Conservation (phyloP, 1,140 invertebrate genomes). For the Pectinophora gossypiella region DNA sequence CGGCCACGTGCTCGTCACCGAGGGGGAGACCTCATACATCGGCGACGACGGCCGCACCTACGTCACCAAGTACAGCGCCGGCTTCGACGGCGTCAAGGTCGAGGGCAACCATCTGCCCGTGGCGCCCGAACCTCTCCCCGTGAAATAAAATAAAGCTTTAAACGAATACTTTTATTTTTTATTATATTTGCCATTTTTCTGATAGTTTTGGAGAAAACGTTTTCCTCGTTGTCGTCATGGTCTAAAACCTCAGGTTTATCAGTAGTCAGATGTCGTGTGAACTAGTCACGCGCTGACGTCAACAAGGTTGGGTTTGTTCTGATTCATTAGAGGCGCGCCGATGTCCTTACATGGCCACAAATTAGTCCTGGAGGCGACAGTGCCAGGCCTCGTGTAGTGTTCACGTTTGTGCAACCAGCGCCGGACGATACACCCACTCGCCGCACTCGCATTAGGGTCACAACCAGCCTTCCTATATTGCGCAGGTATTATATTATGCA, state of each 20-base stretch:
- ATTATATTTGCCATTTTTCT: neutral
- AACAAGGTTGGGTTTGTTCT: neutral
- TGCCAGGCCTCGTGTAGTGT: neutral
- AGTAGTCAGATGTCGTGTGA: neutral
- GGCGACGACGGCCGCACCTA: constrained; percentile 50
- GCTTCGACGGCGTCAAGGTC: constrained; percentile 47
- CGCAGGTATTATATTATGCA: constrained; percentile 2
- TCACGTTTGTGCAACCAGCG: constrained; percentile 8
- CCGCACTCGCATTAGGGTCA: constrained; percentile 17
- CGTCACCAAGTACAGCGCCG: constrained; percentile 54
- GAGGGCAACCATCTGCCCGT: constrained; percentile 27
- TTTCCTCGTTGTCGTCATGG: too few species aligned
- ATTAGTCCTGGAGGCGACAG: constrained; percentile 22
- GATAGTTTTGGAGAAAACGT: too few species aligned
- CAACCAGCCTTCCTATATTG: constrained; percentile 8
- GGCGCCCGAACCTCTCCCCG: constrained; percentile 7
- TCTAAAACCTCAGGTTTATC: neutral
- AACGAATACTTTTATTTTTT: neutral
- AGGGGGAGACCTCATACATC: constrained; percentile 48
- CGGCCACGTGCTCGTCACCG: constrained; percentile 43
- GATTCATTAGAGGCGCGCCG: constrained; percentile 17
- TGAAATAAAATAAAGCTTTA: too few species aligned
- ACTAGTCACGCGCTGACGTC: constrained; percentile 1
- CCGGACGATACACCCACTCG: constrained; percentile 9
- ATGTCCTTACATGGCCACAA: constrained; percentile 28